Evolutionary conservation across 2,888 invertebrate genomes (phyloP).

Genomic region (Reticulitermes lucifugus): DNA sequence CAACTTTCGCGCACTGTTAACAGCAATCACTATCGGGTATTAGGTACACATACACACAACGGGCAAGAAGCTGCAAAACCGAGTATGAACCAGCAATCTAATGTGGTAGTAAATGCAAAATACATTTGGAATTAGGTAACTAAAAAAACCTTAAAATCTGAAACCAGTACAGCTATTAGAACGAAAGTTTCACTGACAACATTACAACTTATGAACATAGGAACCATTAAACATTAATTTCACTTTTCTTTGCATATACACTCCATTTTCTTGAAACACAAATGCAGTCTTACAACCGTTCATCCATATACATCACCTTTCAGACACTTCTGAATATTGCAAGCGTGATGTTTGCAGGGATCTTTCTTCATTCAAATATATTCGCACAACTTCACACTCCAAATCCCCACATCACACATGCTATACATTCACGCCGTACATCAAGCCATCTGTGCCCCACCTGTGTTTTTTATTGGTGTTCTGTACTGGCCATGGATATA

Average conservation of each 20-base stretch:
- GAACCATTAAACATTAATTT: not conserved
- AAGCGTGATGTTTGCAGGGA: slow-evolving; percentile 84
- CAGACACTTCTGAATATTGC: slow-evolving; percentile 83
- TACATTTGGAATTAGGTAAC: not conserved
- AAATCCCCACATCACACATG: no score
- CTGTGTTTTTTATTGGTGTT: no score
- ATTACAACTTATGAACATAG: not conserved
- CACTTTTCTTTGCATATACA: not conserved
- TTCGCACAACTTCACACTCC: no score
- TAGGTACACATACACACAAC: no score
- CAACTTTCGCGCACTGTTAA: no score
- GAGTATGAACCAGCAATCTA: no score
- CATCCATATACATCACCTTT: slow-evolving; percentile 67
- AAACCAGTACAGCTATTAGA: not conserved
- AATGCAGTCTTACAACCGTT: not conserved
- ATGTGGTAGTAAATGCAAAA: no score
- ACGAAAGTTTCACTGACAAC: not conserved
- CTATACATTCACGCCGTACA: no score
- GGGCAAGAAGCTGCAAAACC: no score
- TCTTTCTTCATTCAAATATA: slow-evolving; percentile 65
- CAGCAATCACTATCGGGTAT: no score
- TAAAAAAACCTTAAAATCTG: not conserved
- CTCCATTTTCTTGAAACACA: not conserved
- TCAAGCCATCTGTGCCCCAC: no score
- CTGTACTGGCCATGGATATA: no score